Conservation (phyloP, 2,888 invertebrate genomes). For the Eudemis profundana region DNA sequence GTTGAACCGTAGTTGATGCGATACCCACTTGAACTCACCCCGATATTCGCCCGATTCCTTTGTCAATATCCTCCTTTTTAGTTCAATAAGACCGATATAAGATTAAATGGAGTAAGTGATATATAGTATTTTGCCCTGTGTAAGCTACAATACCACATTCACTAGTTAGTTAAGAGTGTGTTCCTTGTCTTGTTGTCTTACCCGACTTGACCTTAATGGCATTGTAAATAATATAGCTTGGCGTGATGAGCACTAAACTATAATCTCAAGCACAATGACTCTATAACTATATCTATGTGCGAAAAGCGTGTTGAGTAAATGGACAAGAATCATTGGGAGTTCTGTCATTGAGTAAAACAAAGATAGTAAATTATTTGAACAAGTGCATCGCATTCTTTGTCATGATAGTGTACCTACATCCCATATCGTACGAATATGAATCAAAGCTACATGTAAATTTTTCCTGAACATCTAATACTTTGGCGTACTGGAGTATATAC, state of each 20-base stretch:
- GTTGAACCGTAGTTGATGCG: neutral
- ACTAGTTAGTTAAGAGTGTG: too few species aligned
- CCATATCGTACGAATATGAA: slow-evolving; percentile 2
- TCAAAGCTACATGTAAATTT: too few species aligned
- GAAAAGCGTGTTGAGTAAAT: neutral
- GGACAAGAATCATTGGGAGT: slow-evolving; percentile 20
- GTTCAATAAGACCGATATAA: too few species aligned
- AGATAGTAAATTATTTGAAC: slow-evolving; percentile 54
- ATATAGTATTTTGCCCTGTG: too few species aligned
- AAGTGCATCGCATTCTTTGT: slow-evolving; percentile 61
- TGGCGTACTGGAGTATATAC: slow-evolving; percentile 53
- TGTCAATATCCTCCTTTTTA: neutral
- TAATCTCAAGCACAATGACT: neutral
- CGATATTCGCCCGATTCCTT: neutral
- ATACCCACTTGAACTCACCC: neutral
- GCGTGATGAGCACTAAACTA: too few species aligned
- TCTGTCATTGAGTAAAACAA: slow-evolving; percentile 20
- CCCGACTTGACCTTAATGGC: too few species aligned
- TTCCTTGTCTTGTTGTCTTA: too few species aligned
- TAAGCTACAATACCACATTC: too few species aligned
- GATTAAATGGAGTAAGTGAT: too few species aligned
- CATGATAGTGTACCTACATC: slow-evolving; percentile 25
- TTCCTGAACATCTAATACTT: too few species aligned
- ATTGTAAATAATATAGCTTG: too few species aligned
- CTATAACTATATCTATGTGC: neutral